A percentile compares a stretch with the other conserved stretches of the same genome.
These are phyloP conservation scores for Heteropelma amictum DNA, from an alignment of 2,888 invertebrate species.

Conservation along the genomic window DNA sequence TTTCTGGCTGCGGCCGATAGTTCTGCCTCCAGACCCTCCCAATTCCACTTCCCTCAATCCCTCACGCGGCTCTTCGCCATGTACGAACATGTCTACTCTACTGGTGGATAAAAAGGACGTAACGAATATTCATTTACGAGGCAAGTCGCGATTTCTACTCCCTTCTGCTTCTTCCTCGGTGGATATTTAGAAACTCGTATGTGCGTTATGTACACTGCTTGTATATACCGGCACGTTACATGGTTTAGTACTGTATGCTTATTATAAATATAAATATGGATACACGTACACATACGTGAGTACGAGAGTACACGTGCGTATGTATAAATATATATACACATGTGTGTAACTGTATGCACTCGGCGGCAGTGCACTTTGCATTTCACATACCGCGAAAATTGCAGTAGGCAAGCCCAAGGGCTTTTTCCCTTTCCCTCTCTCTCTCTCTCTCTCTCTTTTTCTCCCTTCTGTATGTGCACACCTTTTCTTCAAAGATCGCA, in stretches of 20 bases:
- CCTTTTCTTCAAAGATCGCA: constrained; percentile 37
- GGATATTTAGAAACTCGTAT: neutral
- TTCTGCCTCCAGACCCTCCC: constrained; percentile 56
- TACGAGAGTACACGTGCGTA: too few relatives aligned
- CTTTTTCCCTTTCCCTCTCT: constrained; percentile 19
- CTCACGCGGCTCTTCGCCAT: constrained; percentile 30
- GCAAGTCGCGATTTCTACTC: neutral
- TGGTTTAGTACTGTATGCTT: neutral
- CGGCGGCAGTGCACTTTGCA: constrained; percentile 58
- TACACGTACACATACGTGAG: neutral
- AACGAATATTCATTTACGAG: neutral
- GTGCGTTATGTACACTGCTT: constrained; percentile 10
- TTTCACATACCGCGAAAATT: constrained; percentile 62
- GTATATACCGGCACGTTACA: neutral
- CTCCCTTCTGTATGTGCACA: constrained; percentile 10
- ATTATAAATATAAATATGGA: neutral
- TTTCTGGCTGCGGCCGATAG: constrained; percentile 45
- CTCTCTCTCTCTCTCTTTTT: constrained; percentile 29
- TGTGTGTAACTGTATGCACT: constrained; percentile 18
- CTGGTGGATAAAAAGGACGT: neutral
- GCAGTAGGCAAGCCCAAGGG: constrained; percentile 59
- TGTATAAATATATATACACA: neutral
- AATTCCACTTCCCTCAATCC: constrained; percentile 58
- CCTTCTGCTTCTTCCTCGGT: neutral
- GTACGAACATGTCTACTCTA: constrained; percentile 29